Evolutionary conservation across 2,113 vertebrate species (phyloP).

Genomic region (Microtus richardsoni): DNA sequence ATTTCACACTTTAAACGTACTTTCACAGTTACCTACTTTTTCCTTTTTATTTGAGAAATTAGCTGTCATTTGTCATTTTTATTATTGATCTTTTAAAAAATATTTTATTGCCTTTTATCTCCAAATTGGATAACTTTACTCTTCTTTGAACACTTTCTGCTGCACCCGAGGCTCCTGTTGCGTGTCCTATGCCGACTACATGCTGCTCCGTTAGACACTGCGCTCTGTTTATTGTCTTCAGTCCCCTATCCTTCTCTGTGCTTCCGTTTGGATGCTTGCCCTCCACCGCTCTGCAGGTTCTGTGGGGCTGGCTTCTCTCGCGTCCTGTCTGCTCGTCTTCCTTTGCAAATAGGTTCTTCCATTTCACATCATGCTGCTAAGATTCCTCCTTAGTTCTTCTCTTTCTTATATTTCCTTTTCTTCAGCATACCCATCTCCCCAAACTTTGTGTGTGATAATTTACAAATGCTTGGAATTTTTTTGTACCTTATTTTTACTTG

Average conservation of each 20-base stretch:
- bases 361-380: background rate
- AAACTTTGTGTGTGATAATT: background rate
- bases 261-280: background rate
- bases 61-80: background rate
- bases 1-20: background rate
- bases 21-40: background rate
- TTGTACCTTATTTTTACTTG: constrained; percentile 21
- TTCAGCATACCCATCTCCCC: background rate
- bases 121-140: constrained; percentile 4
- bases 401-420: background rate
- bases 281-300: background rate
- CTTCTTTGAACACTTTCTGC: background rate
- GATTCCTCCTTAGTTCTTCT: background rate
- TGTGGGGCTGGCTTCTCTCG: background rate
- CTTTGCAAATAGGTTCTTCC: background rate
- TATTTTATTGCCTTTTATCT: background rate
- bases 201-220: background rate
- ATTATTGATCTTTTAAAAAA: background rate
- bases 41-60: background rate
- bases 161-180: background rate
- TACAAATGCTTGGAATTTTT: background rate
- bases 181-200: background rate
- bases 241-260: background rate
- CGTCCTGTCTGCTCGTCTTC: background rate
- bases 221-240: background rate